These are phyloP conservation scores for Turritopsis rubra DNA, from an alignment of 30 jellyfish, hydroid and myxozoan genomes.

Conservation along the genomic window DNA sequence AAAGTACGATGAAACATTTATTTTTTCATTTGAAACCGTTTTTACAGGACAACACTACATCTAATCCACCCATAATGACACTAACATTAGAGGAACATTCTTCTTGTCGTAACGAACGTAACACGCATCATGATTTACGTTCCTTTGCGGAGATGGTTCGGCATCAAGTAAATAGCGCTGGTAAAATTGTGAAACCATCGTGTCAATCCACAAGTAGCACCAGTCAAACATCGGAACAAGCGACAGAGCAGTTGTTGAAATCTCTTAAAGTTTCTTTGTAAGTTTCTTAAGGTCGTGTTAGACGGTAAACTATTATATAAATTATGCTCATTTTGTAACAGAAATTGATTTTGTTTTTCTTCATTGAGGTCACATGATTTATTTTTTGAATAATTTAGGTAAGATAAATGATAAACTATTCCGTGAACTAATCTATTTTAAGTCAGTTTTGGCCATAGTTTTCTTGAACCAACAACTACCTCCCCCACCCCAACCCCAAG, in stretches of 20 bases:
- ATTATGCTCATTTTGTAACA: too few relatives aligned
- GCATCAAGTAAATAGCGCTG: conserved; percentile 15
- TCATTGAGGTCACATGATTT: too few relatives aligned
- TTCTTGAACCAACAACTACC: too few relatives aligned
- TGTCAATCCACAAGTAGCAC: background rate
- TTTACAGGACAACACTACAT: background rate
- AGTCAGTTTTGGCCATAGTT: too few relatives aligned
- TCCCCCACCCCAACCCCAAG: too few relatives aligned
- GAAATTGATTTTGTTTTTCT: too few relatives aligned
- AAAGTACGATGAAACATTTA: background rate
- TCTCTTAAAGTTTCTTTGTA: conserved; percentile 1
- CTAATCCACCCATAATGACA: background rate
- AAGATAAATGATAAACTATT: too few relatives aligned
- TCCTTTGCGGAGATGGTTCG: conserved; percentile 38
- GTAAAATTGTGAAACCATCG: conserved; percentile 11
- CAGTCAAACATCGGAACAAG: background rate
- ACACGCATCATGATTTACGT: conserved; percentile 7
- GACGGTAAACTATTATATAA: too few relatives aligned
- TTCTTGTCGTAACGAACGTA: conserved; percentile 17
- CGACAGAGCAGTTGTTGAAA: background rate
- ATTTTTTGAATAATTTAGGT: too few relatives aligned
- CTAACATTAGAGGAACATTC: conserved; percentile 3
- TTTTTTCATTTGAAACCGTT: background rate
- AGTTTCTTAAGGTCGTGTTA: too few relatives aligned
- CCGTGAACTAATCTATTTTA: too few relatives aligned